Base-by-base conservation (phyloP, 2,888 invertebrate species). In the Diachrysia chrysitis region DNA sequence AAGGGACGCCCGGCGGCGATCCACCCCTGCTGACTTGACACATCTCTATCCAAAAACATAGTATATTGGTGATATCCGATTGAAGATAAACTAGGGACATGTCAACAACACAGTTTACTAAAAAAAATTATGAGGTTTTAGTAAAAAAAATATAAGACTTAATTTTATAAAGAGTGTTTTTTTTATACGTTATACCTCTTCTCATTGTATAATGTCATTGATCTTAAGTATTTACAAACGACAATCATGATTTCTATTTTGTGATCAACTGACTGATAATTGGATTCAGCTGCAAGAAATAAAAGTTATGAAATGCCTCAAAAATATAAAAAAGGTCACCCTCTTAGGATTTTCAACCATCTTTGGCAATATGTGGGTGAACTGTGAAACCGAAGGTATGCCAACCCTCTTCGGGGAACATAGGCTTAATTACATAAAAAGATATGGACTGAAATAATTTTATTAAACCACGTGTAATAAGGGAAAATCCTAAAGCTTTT, bases 21-120 rank as follows among this genome's bases (percentile, higher is more conserved):
- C 63, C 63, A 63, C 77, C 79, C 71, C 59, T 70, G 85, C 87
- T 87, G 87, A 87, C 85, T 73, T 62, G 72, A 77, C 85, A 84
- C 82, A 80, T 83, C 71, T 71, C 66, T 74, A 67, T 70, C 57
- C 68, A 56, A 64, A 57, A 59, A 56, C 78, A 77, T 71, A 80
- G 78, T 73, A 71, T 77, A 77, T 70, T 76, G 76, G 70, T 78
- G 73, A 82, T 75, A 79, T 80, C 67, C 74, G 71, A 74, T 66
- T 79, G 29, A 78, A 75, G 66, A 81, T 80, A 71, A 81, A 69
- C 66, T 75, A 71, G 55, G 73, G 53, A 63, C 70, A 78, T 48
- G 73, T 73, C 78, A 82, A 82, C 72, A 81, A 70, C 66, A 66
- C 55, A 64, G 63, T 65, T 17, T 37, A 59, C 37, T 21, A 37